These are phyloP conservation scores for Trissolcus basalis DNA, from an alignment of 1,140 invertebrate species.

Conservation along the genomic window DNA sequence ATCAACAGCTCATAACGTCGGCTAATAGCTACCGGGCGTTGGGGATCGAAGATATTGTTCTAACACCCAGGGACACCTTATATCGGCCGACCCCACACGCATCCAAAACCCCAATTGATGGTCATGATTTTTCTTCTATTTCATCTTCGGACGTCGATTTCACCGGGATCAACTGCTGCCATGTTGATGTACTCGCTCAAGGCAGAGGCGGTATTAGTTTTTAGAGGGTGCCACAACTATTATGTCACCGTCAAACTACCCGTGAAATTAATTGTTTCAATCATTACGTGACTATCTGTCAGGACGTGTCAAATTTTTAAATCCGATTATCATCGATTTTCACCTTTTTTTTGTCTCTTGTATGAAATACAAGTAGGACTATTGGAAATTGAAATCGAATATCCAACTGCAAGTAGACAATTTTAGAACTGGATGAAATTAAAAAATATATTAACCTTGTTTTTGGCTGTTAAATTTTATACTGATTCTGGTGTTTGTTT, in stretches of 20 bases:
- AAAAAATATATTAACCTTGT: too few species aligned
- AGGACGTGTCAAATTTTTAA: constrained; percentile 1
- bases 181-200: constrained; percentile 13
- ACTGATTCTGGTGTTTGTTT: too few species aligned
- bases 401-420: too few species aligned
- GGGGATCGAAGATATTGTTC: constrained; percentile 74
- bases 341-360: too few species aligned
- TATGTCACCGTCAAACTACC: constrained; percentile 8
- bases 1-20: constrained; percentile 77
- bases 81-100: constrained; percentile 34
- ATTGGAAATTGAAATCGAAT: too few species aligned
- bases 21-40: constrained; percentile 72
- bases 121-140: constrained; percentile 53
- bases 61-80: constrained; percentile 73
- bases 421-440: too few species aligned
- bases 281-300: constrained; percentile 15
- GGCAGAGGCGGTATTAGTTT: background rate
- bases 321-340: background rate
- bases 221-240: constrained; percentile 21
- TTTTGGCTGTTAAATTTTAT: too few species aligned
- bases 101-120: constrained; percentile 46
- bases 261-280: constrained; percentile 43
- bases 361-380: too few species aligned
- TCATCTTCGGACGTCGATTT: constrained; percentile 45
- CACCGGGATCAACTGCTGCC: constrained; percentile 10